These are phyloP conservation scores for Sycophila sp. DNA, from an alignment of 1,140 invertebrate genomes.

Conservation along the genomic window DNA sequence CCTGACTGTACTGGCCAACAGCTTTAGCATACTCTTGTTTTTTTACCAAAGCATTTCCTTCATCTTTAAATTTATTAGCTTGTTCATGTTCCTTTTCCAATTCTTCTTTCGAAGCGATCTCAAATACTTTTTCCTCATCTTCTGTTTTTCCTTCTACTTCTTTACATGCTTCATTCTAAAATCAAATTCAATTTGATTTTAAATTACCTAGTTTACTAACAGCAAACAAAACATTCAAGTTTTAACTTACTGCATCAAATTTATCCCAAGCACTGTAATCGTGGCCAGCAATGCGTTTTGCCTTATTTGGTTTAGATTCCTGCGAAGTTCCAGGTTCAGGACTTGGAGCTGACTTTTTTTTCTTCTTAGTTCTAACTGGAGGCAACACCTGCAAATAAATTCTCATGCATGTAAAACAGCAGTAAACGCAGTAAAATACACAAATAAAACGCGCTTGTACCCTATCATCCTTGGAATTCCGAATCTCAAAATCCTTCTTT, in stretches of 20 bases:
- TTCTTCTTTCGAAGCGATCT: slow-evolving; percentile 71
- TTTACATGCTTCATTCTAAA: slow-evolving; percentile 76
- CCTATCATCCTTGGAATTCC: slow-evolving; percentile 38
- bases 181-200: neutral
- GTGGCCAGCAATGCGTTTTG: slow-evolving; percentile 64
- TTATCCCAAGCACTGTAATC: slow-evolving; percentile 84
- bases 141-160: slow-evolving; percentile 73
- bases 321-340: slow-evolving; percentile 12
- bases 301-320: slow-evolving; percentile 42
- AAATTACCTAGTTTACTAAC: slow-evolving; percentile 1
- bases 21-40: slow-evolving; percentile 81
- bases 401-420: too few species aligned
- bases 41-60: slow-evolving; percentile 88
- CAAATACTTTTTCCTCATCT: slow-evolving; percentile 65
- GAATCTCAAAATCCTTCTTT: slow-evolving; percentile 76
- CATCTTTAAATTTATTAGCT: slow-evolving; percentile 63
- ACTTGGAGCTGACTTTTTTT: slow-evolving; percentile 57
- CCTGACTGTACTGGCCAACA: slow-evolving; percentile 81
- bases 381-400: slow-evolving; percentile 64
- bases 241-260: slow-evolving; percentile 77
- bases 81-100: slow-evolving; percentile 64
- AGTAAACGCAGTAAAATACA: neutral
- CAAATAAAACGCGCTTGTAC: slow-evolving; percentile 22
- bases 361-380: slow-evolving; percentile 67
- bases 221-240: slow-evolving; percentile 12